Percentiles rank a stretch among this genome's conserved stretches.
Evolutionary conservation across 1,140 invertebrate species (phyloP).

Genomic region (Pseudomyrmex sp.): DNA sequence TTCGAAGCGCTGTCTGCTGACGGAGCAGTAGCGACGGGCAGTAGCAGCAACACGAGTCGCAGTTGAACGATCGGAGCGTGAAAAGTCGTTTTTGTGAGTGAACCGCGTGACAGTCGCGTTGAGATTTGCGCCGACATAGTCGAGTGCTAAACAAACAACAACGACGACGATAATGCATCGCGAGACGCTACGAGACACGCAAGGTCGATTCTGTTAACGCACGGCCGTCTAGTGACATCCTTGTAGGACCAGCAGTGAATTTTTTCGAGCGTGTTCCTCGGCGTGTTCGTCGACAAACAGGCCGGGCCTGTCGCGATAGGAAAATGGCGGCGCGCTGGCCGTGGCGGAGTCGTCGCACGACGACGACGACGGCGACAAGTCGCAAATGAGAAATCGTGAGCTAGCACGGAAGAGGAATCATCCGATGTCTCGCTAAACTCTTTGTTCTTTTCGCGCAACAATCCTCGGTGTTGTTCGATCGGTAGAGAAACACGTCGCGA

Average conservation of each 20-base stretch:
- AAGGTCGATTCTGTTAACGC: slow-evolving; percentile 20
- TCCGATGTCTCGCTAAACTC: background rate
- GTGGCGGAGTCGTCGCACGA: slow-evolving; percentile 57
- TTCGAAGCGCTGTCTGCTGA: slow-evolving; percentile 41
- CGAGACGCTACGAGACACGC: background rate
- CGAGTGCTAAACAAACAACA: slow-evolving; percentile 25
- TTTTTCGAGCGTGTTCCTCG: slow-evolving; percentile 34
- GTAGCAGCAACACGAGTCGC: slow-evolving; percentile 59
- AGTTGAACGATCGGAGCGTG: slow-evolving; percentile 29
- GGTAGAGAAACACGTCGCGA: background rate
- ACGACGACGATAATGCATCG: background rate
- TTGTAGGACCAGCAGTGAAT: slow-evolving; percentile 13
- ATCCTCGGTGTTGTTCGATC: slow-evolving; percentile 5
- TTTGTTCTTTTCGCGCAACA: background rate
- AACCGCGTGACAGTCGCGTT: slow-evolving; percentile 63
- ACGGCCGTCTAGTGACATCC: slow-evolving; percentile 42
- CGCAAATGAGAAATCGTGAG: background rate
- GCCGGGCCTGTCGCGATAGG: slow-evolving; percentile 70
- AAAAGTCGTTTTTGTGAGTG: slow-evolving; percentile 44
- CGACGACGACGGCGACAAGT: background rate
- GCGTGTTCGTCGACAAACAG: slow-evolving; percentile 61
- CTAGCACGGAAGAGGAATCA: background rate
- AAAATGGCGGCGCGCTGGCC: slow-evolving; percentile 71
- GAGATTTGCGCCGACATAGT: slow-evolving; percentile 36
- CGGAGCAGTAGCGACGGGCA: slow-evolving; percentile 56